Conservation (phyloP, 2,113 vertebrate genomes). For the Microcebus murinus region DNA sequence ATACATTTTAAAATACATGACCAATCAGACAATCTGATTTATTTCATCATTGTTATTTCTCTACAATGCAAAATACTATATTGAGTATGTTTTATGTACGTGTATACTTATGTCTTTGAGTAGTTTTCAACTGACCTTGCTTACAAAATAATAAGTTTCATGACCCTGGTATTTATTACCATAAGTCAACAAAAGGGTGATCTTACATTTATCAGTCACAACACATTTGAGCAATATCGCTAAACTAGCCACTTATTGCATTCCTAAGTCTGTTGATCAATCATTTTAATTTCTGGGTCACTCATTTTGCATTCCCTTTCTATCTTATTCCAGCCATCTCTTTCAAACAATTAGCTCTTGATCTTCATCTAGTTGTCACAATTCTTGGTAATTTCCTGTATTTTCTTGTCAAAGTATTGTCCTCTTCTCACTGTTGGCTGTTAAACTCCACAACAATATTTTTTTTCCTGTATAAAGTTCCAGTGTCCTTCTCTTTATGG, state of each 20-base stretch:
- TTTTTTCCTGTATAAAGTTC: conserved; percentile 39
- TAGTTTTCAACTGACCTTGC: conserved; percentile 46
- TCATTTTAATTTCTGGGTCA: conserved; percentile 7
- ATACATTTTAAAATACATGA: not conserved
- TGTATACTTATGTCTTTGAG: conserved; percentile 22
- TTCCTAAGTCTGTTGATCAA: conserved; percentile 51
- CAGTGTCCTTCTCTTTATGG: conserved; percentile 26
- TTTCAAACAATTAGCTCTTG: conserved; percentile 15
- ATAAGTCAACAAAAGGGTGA: not conserved
- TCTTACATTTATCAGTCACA: conserved; percentile 24
- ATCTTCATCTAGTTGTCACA: conserved; percentile 20
- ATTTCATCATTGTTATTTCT: not conserved
- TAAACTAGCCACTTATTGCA: conserved; percentile 20
- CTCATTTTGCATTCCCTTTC: conserved; percentile 18
- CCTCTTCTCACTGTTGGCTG: conserved; percentile 17
- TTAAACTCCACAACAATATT: conserved; percentile 41
- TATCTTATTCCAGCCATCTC: not conserved
- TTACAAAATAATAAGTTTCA: conserved; percentile 31
- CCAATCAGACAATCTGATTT: not conserved
- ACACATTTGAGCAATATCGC: not conserved
- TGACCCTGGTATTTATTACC: not conserved
- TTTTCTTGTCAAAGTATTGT: conserved; percentile 12
- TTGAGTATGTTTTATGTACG: not conserved
- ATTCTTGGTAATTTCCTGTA: not conserved
- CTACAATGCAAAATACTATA: not conserved